These are phyloP conservation scores for Hyposoter didymator DNA, from an alignment of 2,888 invertebrate genomes.

Conservation along the genomic window DNA sequence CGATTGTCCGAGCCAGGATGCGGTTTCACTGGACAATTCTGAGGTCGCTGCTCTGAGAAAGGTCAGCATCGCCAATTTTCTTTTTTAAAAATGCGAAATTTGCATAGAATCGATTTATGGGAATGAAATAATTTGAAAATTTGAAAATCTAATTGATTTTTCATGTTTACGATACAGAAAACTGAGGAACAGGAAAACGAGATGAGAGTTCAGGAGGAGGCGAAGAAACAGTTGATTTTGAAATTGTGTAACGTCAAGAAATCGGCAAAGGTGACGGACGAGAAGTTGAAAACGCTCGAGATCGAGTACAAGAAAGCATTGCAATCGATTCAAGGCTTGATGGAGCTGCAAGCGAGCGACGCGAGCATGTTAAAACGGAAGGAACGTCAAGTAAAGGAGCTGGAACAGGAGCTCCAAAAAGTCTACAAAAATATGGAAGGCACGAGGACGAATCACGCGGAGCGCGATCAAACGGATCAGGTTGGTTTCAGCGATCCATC, in stretches of 20 bases:
- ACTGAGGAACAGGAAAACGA: conserved; percentile 78
- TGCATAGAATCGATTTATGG: background rate
- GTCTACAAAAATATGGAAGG: conserved; percentile 66
- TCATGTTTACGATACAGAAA: conserved; percentile 72
- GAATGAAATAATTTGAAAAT: background rate
- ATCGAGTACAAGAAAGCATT: conserved; percentile 86
- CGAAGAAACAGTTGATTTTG: conserved; percentile 79
- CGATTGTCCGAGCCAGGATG: conserved; percentile 56
- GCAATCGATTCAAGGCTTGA: conserved; percentile 86
- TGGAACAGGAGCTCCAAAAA: conserved; percentile 75
- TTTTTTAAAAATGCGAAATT: background rate
- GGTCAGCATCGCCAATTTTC: conserved; percentile 70
- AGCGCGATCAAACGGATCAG: conserved; percentile 80
- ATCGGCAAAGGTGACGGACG: conserved; percentile 73
- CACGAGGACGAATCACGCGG: conserved; percentile 74
- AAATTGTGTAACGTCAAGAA: conserved; percentile 79
- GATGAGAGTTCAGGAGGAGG: conserved; percentile 78
- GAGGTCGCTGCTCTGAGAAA: conserved; percentile 74
- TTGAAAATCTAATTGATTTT: background rate
- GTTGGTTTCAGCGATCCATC: conserved; percentile 72
- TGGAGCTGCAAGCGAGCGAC: conserved; percentile 86
- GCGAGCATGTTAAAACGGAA: conserved; percentile 83
- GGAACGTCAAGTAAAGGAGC: conserved; percentile 77
- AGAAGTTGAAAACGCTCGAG: conserved; percentile 84
- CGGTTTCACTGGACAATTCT: conserved; percentile 62